Conservation (phyloP, 2,797 vertebrate species). For the Acrossocheilus fasciatus region DNA sequence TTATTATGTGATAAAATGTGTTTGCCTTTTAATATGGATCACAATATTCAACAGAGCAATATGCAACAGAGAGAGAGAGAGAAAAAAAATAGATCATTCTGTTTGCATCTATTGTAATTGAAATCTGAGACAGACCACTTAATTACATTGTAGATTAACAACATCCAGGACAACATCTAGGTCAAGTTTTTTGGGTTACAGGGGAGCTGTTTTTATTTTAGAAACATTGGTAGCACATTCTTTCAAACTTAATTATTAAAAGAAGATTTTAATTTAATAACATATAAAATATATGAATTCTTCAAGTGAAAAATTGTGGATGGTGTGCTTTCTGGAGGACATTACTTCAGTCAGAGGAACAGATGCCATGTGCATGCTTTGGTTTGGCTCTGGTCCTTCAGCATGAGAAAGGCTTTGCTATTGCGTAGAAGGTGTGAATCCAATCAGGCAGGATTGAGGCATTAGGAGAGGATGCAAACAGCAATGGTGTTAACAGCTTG, state of each 20-base stretch:
- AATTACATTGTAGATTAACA: too few relatives aligned
- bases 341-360: slow-evolving; percentile 63
- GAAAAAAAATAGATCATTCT: background rate
- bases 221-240: background rate
- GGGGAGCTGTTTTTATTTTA: background rate
- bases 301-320: background rate
- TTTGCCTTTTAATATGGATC: background rate
- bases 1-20: background rate
- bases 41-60: background rate
- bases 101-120: background rate
- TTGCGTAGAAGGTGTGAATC: slow-evolving; percentile 76
- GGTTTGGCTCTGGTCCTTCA: slow-evolving; percentile 54
- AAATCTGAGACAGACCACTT: background rate
- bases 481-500: slow-evolving; percentile 74
- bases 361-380: slow-evolving; percentile 67
- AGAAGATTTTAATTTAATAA: too few relatives aligned
- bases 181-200: background rate
- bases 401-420: slow-evolving; percentile 63
- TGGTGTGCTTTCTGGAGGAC: background rate
- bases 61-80: too few relatives aligned
- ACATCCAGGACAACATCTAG: background rate
- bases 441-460: slow-evolving; percentile 75
- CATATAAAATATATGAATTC: background rate
- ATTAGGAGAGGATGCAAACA: slow-evolving; percentile 69
- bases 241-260: background rate